These are phyloP conservation scores for Erpetoichthys calabaricus DNA, from an alignment of 2,797 vertebrate species.

Conservation along the genomic window DNA sequence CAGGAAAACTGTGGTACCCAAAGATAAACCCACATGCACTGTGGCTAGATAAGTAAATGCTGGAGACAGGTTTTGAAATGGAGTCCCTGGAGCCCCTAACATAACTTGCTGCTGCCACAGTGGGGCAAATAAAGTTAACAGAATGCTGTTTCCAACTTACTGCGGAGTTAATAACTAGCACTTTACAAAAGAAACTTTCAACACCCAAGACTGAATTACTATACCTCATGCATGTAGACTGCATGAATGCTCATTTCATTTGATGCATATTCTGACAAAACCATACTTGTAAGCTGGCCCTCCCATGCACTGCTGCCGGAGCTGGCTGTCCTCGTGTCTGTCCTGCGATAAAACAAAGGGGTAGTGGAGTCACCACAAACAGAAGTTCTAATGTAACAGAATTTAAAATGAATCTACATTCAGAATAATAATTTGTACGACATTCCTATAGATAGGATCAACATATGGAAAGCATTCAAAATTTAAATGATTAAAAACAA, in stretches of 20 bases:
- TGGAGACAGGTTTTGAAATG: too few relatives aligned
- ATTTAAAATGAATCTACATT: neutral
- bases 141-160: too few relatives aligned
- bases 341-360: slow-evolving; percentile 34
- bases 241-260: slow-evolving; percentile 97
- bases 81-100: too few relatives aligned
- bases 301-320: slow-evolving; percentile 93
- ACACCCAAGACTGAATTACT: neutral
- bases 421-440: neutral
- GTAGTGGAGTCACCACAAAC: slow-evolving; percentile 1
- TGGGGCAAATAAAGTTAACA: too few relatives aligned
- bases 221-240: slow-evolving; percentile 92
- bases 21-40: neutral
- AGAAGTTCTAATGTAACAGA: neutral
- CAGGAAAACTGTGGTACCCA: too few relatives aligned
- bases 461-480: too few relatives aligned
- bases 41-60: too few relatives aligned
- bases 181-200: too few relatives aligned
- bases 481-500: too few relatives aligned
- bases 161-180: too few relatives aligned
- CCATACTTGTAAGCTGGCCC: slow-evolving; percentile 82
- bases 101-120: too few relatives aligned
- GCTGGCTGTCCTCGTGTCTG: slow-evolving; percentile 77
- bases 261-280: slow-evolving; percentile 88
- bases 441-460: too few relatives aligned